phyloP scores from a whole-genome alignment of 2,888 invertebrate genomes.

The Drosophila falleni region DNA sequence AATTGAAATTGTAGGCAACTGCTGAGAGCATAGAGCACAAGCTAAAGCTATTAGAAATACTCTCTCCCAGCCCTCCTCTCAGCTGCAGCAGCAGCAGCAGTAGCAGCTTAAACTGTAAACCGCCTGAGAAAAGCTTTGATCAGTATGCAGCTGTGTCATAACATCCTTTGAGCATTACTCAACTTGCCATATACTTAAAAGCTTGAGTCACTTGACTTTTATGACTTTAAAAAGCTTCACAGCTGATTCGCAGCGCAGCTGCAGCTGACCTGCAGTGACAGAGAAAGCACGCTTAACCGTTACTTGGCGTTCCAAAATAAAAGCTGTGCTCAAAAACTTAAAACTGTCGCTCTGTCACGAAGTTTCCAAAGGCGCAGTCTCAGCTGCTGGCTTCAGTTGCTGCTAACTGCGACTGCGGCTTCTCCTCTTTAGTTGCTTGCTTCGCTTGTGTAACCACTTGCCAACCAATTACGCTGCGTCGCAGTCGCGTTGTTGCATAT shows the following conservation, averaged over 20 bases:
- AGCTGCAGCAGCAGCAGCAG: background rate
- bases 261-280: constrained; percentile 38
- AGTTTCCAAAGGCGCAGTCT: constrained; percentile 42
- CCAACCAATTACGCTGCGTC: constrained; percentile 72
- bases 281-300: constrained; percentile 60
- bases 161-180: constrained; percentile 17
- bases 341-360: constrained; percentile 50
- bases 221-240: constrained; percentile 15
- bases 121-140: constrained; percentile 9
- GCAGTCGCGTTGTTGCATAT: constrained; percentile 65
- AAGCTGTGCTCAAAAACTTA: constrained; percentile 13
- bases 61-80: background rate
- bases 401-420: constrained; percentile 14
- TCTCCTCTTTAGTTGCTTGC: constrained; percentile 15
- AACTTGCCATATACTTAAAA: background rate
- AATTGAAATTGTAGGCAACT: constrained; percentile 65
- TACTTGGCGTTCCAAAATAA: constrained; percentile 37
- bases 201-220: constrained; percentile 16
- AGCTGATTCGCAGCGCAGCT: constrained; percentile 37
- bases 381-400: constrained; percentile 24
- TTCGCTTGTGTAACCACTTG: constrained; percentile 73
- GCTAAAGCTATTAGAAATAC: constrained; percentile 6
- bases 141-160: constrained; percentile 9
- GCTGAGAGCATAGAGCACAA: constrained; percentile 32
- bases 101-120: constrained; percentile 10